These are phyloP conservation scores for Macaria notata DNA, from an alignment of 2,888 invertebrate genomes.

Conservation along the genomic window DNA sequence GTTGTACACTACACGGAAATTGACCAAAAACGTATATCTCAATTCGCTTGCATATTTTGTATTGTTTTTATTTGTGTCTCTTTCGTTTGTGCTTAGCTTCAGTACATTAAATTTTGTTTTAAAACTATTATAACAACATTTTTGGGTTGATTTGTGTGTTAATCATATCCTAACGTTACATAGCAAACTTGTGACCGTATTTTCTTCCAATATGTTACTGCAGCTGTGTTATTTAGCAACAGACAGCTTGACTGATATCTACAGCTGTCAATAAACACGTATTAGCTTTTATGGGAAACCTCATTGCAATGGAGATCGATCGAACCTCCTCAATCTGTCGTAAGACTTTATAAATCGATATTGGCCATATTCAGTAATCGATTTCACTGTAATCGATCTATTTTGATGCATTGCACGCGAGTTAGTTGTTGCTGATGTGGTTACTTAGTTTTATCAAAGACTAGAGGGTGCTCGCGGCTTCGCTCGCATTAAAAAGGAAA, in stretches of 20 bases:
- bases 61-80: no score
- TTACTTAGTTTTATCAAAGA: conserved; percentile 1
- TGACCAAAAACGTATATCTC: not conserved
- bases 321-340: conserved; percentile 36
- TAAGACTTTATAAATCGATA: conserved; percentile 42
- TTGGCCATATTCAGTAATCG: conserved; percentile 35
- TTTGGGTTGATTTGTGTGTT: no score
- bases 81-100: no score
- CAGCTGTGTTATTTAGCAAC: not conserved
- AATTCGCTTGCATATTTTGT: no score
- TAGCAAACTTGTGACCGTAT: no score
- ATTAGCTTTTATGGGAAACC: conserved; percentile 40
- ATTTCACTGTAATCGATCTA: conserved; percentile 25
- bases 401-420: conserved; percentile 32
- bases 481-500: no score
- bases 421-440: conserved; percentile 5
- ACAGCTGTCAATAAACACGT: conserved; percentile 15
- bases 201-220: no score
- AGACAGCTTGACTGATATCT: conserved; percentile 10
- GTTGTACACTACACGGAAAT: not conserved
- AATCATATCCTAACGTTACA: no score
- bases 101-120: no score
- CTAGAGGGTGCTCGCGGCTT: no score
- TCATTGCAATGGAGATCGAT: conserved; percentile 38
- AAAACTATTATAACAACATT: no score